phyloP scores from a whole-genome alignment of 2,888 invertebrate genomes.

The Cosmia trapezina region DNA sequence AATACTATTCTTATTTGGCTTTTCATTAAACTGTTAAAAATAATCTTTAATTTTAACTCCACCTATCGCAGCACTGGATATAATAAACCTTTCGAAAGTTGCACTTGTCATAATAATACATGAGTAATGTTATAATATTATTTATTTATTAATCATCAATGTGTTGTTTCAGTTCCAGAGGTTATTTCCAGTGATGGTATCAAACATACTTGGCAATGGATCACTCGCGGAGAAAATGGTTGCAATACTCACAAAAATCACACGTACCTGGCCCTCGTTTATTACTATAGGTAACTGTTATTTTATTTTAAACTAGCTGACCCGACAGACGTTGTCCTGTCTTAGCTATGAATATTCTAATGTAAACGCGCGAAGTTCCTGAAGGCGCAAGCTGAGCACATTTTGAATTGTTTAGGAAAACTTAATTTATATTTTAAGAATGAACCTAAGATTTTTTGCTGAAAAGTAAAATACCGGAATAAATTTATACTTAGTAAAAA shows the following conservation, averaged over 20 bases:
- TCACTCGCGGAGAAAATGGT: constrained; percentile 88
- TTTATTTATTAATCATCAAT: not conserved
- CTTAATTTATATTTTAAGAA: no score
- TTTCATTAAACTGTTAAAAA: not conserved
- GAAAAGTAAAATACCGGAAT: no score
- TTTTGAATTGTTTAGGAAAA: no score
- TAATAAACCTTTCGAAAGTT: not conserved
- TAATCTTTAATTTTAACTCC: not conserved
- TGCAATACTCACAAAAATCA: constrained; percentile 86
- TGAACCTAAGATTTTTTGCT: no score
- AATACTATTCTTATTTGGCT: no score
- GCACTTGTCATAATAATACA: constrained; percentile 14
- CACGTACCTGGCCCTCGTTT: constrained; percentile 87
- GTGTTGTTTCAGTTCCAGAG: constrained; percentile 83
- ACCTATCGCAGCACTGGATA: not conserved
- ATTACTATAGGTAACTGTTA: constrained; percentile 83
- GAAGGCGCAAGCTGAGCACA: no score
- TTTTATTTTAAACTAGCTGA: no score
- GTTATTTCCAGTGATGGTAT: constrained; percentile 88
- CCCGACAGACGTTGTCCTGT: no score
- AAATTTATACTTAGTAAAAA: no score
- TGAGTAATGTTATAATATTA: not conserved
- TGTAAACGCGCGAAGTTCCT: no score
- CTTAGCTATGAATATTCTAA: no score
- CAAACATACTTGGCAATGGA: constrained; percentile 88